These are phyloP conservation scores for Athene cunicularia DNA, from an alignment of 2,113 vertebrate species.

Conservation along the genomic window DNA sequence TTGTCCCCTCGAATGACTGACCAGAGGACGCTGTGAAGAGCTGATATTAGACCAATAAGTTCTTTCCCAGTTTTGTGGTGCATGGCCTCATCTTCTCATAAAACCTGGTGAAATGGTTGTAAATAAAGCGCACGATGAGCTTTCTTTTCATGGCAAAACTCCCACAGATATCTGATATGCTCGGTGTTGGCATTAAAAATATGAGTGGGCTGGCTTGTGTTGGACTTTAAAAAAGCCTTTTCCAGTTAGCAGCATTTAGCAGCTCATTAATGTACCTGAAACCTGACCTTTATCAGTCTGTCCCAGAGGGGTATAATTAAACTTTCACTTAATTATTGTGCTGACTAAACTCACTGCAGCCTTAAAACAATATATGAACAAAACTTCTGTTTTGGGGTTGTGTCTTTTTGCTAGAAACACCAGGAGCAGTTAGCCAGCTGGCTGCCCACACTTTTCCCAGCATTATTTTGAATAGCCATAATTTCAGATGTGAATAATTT, in stretches of 20 bases:
- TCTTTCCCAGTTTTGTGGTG: not conserved
- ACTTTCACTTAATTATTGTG: not conserved
- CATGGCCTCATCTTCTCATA: not conserved
- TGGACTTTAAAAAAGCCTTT: not conserved
- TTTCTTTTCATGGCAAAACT: not conserved
- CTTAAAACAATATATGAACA: not conserved
- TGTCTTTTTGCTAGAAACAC: not conserved
- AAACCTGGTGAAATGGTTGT: not conserved
- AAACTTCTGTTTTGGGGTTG: not conserved
- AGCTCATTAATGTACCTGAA: constrained; percentile 36
- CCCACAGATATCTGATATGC: not conserved
- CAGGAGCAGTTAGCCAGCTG: not conserved
- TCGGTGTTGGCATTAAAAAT: not conserved
- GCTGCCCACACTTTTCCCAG: not conserved
- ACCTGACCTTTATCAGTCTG: constrained; percentile 1
- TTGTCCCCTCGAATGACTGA: not conserved
- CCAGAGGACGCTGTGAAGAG: not conserved
- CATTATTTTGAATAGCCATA: not conserved
- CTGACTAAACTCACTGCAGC: not conserved
- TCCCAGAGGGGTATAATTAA: not conserved
- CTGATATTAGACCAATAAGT: not conserved
- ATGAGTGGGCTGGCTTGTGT: not conserved
- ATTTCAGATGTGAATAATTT: not conserved
- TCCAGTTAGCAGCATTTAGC: constrained; percentile 21
- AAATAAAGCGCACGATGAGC: not conserved